Evolutionary conservation across 2,888 invertebrate genomes (phyloP).

Genomic region (Drosophila paranaensis): DNA sequence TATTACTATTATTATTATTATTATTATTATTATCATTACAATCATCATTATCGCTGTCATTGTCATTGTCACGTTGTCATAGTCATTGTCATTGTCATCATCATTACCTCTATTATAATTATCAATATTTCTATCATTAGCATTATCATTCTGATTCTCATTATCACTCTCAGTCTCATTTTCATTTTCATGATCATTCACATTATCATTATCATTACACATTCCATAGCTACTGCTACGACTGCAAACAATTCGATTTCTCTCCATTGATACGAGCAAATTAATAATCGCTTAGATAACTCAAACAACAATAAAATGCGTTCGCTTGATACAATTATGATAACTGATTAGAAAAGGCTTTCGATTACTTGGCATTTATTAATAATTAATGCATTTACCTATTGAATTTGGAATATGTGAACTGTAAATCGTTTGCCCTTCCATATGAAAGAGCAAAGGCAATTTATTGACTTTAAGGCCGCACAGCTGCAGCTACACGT

Average conservation of each 20-base stretch:
- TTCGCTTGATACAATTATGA: not conserved
- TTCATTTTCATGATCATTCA: not conserved
- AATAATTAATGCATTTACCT: constrained; percentile 16
- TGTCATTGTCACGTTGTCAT: too few species aligned
- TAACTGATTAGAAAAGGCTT: not conserved
- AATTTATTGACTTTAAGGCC: constrained; percentile 17
- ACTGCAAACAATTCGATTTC: too few species aligned
- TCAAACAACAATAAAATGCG: not conserved
- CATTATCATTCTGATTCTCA: too few species aligned
- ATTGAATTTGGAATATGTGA: not conserved
- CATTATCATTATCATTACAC: not conserved
- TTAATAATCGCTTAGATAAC: not conserved
- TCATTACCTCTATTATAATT: not conserved
- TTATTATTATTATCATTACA: too few species aligned
- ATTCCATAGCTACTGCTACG: too few species aligned
- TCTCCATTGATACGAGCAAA: not conserved
- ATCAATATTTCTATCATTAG: too few species aligned
- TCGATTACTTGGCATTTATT: not conserved
- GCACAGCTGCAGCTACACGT: constrained; percentile 18
- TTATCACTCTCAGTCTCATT: not conserved
- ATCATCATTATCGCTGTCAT: too few species aligned
- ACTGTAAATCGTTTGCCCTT: not conserved
- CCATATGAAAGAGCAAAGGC: not conserved
- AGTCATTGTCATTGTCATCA: not conserved
- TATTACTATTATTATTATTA: not conserved